Percentiles rank a stretch among this genome's conserved stretches.
phyloP scores from a whole-genome alignment of 2,888 invertebrate genomes.

The Latrodectus elegans region DNA sequence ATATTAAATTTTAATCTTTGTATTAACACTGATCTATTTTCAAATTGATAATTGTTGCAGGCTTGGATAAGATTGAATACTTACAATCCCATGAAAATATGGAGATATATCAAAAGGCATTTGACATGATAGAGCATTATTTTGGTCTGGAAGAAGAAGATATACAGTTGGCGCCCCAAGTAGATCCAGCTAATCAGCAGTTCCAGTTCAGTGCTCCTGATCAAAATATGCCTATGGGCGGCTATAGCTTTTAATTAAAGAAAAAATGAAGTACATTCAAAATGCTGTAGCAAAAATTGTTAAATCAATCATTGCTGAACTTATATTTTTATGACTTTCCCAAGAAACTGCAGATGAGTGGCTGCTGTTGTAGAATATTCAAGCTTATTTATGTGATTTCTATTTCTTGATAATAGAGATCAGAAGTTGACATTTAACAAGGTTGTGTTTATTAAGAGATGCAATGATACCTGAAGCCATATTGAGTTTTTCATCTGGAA shows the following conservation, averaged over 20 bases:
- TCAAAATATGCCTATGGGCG: slow-evolving; percentile 68
- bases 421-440: no score
- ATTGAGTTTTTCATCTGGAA: no score
- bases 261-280: neutral
- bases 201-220: slow-evolving; percentile 77
- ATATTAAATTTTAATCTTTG: neutral
- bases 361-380: no score
- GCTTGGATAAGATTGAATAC: slow-evolving; percentile 98
- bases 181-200: slow-evolving; percentile 80
- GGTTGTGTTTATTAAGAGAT: no score
- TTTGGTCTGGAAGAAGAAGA: slow-evolving; percentile 88
- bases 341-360: slow-evolving; percentile 34
- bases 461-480: no score
- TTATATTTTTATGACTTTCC: slow-evolving; percentile 31
- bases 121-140: slow-evolving; percentile 96
- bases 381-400: no score
- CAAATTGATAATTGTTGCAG: slow-evolving; percentile 76
- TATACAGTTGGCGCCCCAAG: slow-evolving; percentile 82
- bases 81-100: slow-evolving; percentile 97
- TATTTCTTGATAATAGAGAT: no score
- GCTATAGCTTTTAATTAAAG: slow-evolving; percentile 61
- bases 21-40: neutral
- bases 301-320: slow-evolving; percentile 24
- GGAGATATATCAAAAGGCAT: slow-evolving; percentile 97
- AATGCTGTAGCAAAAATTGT: slow-evolving; percentile 44